Conservation (phyloP, 1,140 invertebrate genomes). For the Papilio xuthus region DNA sequence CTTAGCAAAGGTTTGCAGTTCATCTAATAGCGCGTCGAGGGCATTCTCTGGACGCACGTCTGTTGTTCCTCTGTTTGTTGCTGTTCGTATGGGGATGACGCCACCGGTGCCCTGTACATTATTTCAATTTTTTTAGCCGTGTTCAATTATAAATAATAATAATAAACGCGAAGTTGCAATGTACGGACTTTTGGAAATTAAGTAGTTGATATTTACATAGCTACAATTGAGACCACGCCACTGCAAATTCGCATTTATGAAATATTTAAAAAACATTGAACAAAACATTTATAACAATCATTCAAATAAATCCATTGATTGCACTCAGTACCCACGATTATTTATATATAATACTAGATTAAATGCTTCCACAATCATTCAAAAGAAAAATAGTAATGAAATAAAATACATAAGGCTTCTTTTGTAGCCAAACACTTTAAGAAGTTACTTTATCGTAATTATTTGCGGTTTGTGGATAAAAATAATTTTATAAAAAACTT, state of each 20-base stretch:
- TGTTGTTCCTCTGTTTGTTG: conserved; percentile 86
- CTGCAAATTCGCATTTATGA: conserved; percentile 56
- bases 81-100: conserved; percentile 85
- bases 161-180: conserved; percentile 64
- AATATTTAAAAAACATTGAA: conserved; percentile 59
- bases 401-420: conserved; percentile 64
- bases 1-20: conserved; percentile 92
- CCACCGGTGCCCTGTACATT: conserved; percentile 82
- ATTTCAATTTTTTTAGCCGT: conserved; percentile 66
- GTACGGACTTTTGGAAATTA: neutral
- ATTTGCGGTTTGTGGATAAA: neutral
- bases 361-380: conserved; percentile 75
- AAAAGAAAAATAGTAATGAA: conserved; percentile 69
- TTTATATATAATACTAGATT: conserved; percentile 67
- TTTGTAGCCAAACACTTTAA: conserved; percentile 57
- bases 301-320: conserved; percentile 66
- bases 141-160: conserved; percentile 52
- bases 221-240: neutral
- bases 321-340: conserved; percentile 70
- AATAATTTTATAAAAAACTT: neutral
- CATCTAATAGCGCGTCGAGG: conserved; percentile 97
- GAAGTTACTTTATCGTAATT: conserved; percentile 1
- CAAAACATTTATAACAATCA: conserved; percentile 71
- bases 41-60: conserved; percentile 93
- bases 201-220: neutral